Evolutionary conservation across 2,888 invertebrate genomes (phyloP).

Genomic region (Incurvaria masculella): DNA sequence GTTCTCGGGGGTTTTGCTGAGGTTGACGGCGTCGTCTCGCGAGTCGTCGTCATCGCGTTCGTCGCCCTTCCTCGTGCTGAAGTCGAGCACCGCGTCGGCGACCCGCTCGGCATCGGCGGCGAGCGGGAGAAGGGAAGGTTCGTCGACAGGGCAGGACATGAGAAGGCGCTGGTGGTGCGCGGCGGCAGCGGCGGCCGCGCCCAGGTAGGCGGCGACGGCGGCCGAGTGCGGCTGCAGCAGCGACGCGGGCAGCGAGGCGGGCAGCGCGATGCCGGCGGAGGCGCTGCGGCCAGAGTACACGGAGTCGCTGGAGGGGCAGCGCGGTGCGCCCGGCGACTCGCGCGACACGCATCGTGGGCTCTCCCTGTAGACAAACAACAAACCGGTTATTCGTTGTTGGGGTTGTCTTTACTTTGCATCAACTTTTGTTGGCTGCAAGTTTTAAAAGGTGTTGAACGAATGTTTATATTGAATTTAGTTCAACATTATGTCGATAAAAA

Average conservation of each 20-base stretch:
- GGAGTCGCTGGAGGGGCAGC: slow-evolving; percentile 77
- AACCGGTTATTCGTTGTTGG: slow-evolving; percentile 12
- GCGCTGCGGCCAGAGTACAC: slow-evolving; percentile 65
- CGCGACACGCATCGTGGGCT: slow-evolving; percentile 81
- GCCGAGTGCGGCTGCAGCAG: slow-evolving; percentile 76
- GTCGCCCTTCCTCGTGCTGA: slow-evolving; percentile 69
- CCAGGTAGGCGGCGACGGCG: slow-evolving; percentile 78
- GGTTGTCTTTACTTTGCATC: too few species aligned
- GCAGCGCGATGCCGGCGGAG: slow-evolving; percentile 67
- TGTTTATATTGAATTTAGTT: too few species aligned
- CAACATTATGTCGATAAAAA: too few species aligned
- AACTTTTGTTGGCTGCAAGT: too few species aligned
- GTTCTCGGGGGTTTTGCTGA: slow-evolving; percentile 64
- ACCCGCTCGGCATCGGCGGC: slow-evolving; percentile 59
- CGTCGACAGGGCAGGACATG: slow-evolving; percentile 73
- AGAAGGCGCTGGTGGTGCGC: slow-evolving; percentile 74
- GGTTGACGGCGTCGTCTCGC: slow-evolving; percentile 67
- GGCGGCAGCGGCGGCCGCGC: slow-evolving; percentile 68
- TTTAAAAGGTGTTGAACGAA: too few species aligned
- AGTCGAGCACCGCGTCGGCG: slow-evolving; percentile 69
- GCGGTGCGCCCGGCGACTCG: slow-evolving; percentile 71
- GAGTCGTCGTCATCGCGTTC: slow-evolving; percentile 50
- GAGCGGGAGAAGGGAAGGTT: slow-evolving; percentile 34
- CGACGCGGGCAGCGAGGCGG: slow-evolving; percentile 61
- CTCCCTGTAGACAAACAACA: slow-evolving; percentile 65